Evolutionary conservation across 2,888 invertebrate species (phyloP).

Genomic region (Ophion ventricosus): DNA sequence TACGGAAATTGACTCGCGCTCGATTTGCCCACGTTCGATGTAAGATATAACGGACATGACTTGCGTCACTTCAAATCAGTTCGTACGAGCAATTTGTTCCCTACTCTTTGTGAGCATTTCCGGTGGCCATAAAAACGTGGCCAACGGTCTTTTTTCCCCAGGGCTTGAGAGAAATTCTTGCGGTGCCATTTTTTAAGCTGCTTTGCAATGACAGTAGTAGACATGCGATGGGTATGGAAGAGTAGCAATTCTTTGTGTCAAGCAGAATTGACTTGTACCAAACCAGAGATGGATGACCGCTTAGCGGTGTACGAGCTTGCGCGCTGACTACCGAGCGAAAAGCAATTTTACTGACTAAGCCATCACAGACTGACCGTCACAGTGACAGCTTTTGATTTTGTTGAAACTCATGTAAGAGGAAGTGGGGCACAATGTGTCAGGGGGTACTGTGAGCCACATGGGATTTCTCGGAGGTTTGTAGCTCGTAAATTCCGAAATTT

Average conservation of each 20-base stretch:
- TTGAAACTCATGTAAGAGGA: not conserved
- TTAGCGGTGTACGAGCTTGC: not conserved
- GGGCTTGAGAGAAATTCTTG: not conserved
- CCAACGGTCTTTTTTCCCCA: not conserved
- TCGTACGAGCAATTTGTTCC: not conserved
- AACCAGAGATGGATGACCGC: not conserved
- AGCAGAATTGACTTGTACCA: not conserved
- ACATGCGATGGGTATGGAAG: not conserved
- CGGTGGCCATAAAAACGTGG: not conserved
- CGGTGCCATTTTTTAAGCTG: not conserved
- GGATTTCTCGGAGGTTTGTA: too few relatives aligned
- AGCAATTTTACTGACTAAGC: not conserved
- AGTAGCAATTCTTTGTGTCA: not conserved
- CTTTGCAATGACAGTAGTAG: not conserved
- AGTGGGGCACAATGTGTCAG: too few relatives aligned
- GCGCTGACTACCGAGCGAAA: not conserved
- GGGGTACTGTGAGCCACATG: too few relatives aligned
- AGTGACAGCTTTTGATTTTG: not conserved
- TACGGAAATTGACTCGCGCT: conserved; percentile 35
- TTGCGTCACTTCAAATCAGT: not conserved
- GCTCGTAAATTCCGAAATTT: too few relatives aligned
- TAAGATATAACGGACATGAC: not conserved
- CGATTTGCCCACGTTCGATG: conserved; percentile 22
- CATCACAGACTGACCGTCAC: too few relatives aligned
- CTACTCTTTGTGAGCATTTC: not conserved